phyloP scores from a whole-genome alignment of 92 coral and sea anemone species.

The Anthopleura xanthogrammica region DNA sequence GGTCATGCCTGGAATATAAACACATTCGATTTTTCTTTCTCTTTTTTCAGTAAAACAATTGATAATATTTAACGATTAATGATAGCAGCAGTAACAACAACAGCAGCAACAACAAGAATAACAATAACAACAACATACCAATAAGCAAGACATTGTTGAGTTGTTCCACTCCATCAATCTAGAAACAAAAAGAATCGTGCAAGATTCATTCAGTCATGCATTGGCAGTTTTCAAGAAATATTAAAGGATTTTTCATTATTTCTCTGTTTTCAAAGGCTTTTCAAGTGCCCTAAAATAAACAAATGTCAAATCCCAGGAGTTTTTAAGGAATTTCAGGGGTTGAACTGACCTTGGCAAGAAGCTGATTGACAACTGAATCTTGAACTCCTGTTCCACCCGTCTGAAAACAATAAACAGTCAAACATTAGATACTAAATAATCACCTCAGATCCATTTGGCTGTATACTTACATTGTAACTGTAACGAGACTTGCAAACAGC shows the following conservation, averaged over 20 bases:
- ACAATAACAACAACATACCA: conserved; percentile 49
- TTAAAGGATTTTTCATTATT: too few species aligned
- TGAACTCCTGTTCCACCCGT: conserved; percentile 99
- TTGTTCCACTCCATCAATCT: conserved; percentile 99
- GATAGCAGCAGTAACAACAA: not conserved
- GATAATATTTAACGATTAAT: not conserved
- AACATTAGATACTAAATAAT: not conserved
- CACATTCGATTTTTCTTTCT: not conserved
- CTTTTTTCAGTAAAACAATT: too few species aligned
- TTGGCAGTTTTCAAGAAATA: too few species aligned
- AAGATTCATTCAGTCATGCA: not conserved
- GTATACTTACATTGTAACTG: conserved; percentile 84
- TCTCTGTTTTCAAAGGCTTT: too few species aligned
- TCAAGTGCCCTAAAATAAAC: too few species aligned
- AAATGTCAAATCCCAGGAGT: too few species aligned
- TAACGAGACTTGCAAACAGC: conserved; percentile 99
- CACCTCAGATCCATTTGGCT: not conserved
- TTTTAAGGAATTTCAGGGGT: too few species aligned
- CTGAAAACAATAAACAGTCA: conserved; percentile 26
- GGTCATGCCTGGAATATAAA: conserved; percentile 76
- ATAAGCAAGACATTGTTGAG: conserved; percentile 92
- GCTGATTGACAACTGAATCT: conserved; percentile 98
- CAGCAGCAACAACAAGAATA: too few species aligned
- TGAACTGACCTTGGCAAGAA: conserved; percentile 82
- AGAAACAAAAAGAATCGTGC: conserved; percentile 2